These are phyloP conservation scores for Prionailurus bengalensis DNA, from an alignment of 2,113 vertebrate species.

Conservation along the genomic window DNA sequence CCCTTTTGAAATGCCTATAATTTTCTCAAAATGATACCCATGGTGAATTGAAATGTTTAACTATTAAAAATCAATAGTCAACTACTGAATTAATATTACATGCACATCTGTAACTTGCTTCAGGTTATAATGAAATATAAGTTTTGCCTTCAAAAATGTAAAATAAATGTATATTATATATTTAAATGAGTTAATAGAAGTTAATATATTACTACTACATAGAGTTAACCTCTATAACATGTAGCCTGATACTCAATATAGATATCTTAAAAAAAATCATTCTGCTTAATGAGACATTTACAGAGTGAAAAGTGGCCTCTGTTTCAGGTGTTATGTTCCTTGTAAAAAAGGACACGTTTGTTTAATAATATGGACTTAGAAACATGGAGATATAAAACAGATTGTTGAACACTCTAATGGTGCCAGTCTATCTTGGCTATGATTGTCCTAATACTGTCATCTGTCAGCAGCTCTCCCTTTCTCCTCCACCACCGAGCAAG, in stretches of 20 bases:
- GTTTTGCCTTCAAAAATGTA: background rate
- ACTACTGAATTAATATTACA: background rate
- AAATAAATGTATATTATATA: background rate
- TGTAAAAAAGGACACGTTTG: conserved; percentile 37
- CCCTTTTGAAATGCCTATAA: background rate
- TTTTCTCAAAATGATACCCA: conserved; percentile 22
- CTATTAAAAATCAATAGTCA: background rate
- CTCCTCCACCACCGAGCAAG: conserved; percentile 61
- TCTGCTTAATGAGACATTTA: conserved; percentile 20
- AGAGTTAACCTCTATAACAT: background rate
- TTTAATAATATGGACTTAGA: conserved; percentile 40
- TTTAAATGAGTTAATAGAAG: conserved; percentile 12
- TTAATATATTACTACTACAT: background rate
- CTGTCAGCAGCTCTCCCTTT: background rate
- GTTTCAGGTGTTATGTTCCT: background rate
- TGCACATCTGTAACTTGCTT: background rate
- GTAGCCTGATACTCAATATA: background rate
- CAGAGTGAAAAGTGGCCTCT: background rate
- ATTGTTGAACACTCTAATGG: conserved; percentile 41
- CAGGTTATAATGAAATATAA: background rate
- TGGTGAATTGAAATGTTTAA: background rate
- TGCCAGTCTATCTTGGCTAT: conserved; percentile 53
- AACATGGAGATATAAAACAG: conserved; percentile 56
- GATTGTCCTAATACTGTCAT: conserved; percentile 6
- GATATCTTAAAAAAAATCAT: background rate